Evolutionary conservation across 2,888 invertebrate genomes (phyloP), one percentile per base, ranked within the genome.

Genomic region (Muscina levida): DNA sequence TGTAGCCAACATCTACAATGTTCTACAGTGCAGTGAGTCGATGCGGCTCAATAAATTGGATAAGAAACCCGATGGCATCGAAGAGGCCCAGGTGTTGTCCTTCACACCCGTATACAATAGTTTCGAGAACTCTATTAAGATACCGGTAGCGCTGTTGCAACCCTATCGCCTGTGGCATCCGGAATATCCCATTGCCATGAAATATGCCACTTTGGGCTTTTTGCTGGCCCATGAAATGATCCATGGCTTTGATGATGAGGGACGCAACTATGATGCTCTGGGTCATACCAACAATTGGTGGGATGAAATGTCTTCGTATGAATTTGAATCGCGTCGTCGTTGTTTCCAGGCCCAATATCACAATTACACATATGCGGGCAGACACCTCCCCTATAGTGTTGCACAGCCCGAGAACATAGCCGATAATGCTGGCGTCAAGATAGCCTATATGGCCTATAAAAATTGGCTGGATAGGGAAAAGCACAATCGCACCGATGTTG

Each of bases 341-440:
- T 89, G 89, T 68, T 88, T 89, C 42, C 86, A 86, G 66, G 87
- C 88, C 0, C 89, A 89, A 44, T 89, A 89, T 62, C 88, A 89
- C 70, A 72, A 78, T 5, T 87, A 85, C 67, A 85, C 82, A 15
- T 87, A 88, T 44, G 85, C 82, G 4, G 87, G 85, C 2, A 37
- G 31, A 0, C 75, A n/a, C 2, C 66, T 88, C 37, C 87, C 87
- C 0, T 84, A 85, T 19, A 84, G 75, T 22, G 48, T 59, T 0
- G 37, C 75, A 1, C 88, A 89, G 37, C 84, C 87, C 48, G 89
- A 90, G 75, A 88, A 90, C 68, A 87, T 89, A 8, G 88, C 90
- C 1, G 90, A 90, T 72, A 90, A 87, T 85, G 90, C 85, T 0
- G 90, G 85, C 26, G 15, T 90, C 1, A 88, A 88, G 72, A 65